Base-by-base conservation (phyloP, 2,797 vertebrate genomes). In the Acrossocheilus fasciatus region DNA sequence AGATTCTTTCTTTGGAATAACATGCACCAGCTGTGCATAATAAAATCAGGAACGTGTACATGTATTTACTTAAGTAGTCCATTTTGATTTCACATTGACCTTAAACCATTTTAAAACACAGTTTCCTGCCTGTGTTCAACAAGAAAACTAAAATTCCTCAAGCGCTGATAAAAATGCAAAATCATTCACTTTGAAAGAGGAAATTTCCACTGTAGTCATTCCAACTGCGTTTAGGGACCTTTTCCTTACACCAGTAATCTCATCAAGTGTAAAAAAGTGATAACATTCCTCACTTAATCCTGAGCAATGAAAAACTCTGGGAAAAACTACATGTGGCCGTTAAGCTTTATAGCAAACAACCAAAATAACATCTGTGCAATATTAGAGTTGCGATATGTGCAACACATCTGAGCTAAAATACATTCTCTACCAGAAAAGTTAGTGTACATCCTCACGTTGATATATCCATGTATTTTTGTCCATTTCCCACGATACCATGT, bases 351-450 rank as follows among this genome's bases (percentile, higher is more conserved):
- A 79, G 84, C 66, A 80, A 82, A 77, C 47, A 54, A 50, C 52
- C 20, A 66, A 77, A 76, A 76, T 45, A 26, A 45, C 20, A 57
- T 75, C 74, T 82, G 69, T 78, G 57, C 50, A 47, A 59, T 62
- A 77, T 69, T 70, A 81, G 23, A 85, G 43, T 85, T 74, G 23
- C 26, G 39, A 87, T 83, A 82, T 70, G 81, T 68, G 36, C 34
- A 54, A 45, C 81, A 69, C 26, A 76, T 41, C 70, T 66, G 69
- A n/a, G 54, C 3, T 82, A 30, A 50, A 82, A 74, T 64, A 87
- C 80, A 76, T 70, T 59, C 20, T 75, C 62, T 73, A 43, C 77
- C 70, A 36, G 9, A 57, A 73, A 47, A 15, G 23, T 41, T 47
- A 23, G 6, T 14, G 45, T 41, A 79, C 41, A 76, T 47, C 30